Conservation (phyloP, 2,113 vertebrate species). For the Reinhardtius hippoglossoides region DNA sequence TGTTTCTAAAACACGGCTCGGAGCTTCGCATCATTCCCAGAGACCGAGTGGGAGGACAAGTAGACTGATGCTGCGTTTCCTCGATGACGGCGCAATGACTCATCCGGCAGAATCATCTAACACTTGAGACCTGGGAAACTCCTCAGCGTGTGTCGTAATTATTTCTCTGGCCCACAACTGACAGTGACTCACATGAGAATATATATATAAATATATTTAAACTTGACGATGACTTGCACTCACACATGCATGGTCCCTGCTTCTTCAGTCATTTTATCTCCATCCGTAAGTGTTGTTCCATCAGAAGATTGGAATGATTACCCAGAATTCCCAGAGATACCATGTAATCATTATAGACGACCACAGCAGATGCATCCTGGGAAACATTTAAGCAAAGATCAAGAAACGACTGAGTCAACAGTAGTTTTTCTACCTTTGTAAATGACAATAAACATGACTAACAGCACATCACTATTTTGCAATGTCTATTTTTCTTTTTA, state of each 20-base stretch:
- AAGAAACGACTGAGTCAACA: conserved; percentile 19
- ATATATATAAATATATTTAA: conserved; percentile 47
- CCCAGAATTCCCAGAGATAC: background rate
- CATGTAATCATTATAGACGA: conserved; percentile 21
- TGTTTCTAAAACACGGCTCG: conserved; percentile 85
- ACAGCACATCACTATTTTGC: background rate
- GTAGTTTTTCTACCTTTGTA: conserved; percentile 54
- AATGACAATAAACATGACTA: conserved; percentile 48
- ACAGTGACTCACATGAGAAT: conserved; percentile 56
- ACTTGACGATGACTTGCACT: conserved; percentile 20
- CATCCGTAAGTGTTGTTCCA: background rate
- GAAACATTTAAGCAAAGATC: conserved; percentile 3
- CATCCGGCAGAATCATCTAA: conserved; percentile 39
- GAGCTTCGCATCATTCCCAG: conserved; percentile 86
- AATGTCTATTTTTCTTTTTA: conserved; percentile 4
- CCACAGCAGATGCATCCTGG: conserved; percentile 16
- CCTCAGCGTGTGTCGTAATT: conserved; percentile 56
- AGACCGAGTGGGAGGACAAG: conserved; percentile 82
- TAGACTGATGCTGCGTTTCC: conserved; percentile 59
- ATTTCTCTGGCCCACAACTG: conserved; percentile 48
- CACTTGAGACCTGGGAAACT: conserved; percentile 64
- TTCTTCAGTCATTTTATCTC: background rate
- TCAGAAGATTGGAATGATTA: conserved; percentile 20
- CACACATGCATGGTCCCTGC: conserved; percentile 2
- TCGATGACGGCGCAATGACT: conserved; percentile 59